These are phyloP conservation scores for Equus przewalskii DNA, from an alignment of 2,113 vertebrate species.

Conservation along the genomic window DNA sequence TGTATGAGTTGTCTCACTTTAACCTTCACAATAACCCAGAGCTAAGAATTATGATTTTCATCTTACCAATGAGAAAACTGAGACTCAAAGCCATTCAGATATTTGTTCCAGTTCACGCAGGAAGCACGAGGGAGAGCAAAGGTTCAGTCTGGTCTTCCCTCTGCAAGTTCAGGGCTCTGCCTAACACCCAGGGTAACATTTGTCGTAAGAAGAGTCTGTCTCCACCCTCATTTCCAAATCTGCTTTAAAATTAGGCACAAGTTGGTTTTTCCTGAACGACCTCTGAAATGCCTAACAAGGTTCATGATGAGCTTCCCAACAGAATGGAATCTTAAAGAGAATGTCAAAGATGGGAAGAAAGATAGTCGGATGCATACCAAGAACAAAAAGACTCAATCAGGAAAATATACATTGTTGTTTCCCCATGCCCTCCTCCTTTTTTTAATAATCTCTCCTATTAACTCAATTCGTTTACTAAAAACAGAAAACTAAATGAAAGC, in stretches of 20 bases:
- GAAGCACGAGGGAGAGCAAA: background rate
- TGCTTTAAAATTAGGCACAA: conserved; percentile 68
- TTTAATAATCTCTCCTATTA: conserved; percentile 78
- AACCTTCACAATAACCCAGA: conserved; percentile 21
- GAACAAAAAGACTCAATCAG: conserved; percentile 60
- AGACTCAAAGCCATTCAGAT: background rate
- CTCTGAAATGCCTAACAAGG: conserved; percentile 65
- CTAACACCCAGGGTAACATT: background rate
- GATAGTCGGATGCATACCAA: conserved; percentile 62
- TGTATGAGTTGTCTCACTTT: background rate
- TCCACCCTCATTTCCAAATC: conserved; percentile 35
- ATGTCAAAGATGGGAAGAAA: conserved; percentile 76
- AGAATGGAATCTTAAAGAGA: conserved; percentile 68
- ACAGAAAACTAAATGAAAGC: conserved; percentile 79
- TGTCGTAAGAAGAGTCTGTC: background rate
- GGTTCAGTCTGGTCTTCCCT: background rate
- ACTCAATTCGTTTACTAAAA: conserved; percentile 79
- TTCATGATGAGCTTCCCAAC: conserved; percentile 70
- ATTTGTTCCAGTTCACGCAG: background rate
- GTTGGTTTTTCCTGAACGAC: conserved; percentile 54
- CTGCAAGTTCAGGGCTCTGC: background rate
- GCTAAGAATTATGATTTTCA: background rate
- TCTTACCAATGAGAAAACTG: conserved; percentile 23
- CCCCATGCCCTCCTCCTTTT: background rate
- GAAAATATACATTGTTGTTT: conserved; percentile 72